Base-by-base conservation (phyloP, 2,797 vertebrate species). In the Halcyon smyrnensis region DNA sequence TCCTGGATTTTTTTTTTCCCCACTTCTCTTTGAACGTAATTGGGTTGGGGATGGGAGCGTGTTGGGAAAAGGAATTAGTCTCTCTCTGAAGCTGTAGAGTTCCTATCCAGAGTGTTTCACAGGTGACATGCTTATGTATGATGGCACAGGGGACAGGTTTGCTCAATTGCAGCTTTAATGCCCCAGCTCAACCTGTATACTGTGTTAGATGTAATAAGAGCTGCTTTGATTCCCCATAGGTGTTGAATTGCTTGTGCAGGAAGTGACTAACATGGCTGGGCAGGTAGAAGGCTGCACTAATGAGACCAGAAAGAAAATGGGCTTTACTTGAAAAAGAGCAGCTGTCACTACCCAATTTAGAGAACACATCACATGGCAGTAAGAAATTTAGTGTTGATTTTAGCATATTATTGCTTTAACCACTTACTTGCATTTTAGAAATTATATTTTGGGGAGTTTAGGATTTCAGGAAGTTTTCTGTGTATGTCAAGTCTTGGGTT, bases 361-460 rank as follows among this genome's bases (percentile, higher is more conserved):
- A 62, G 48, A 89, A 51, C 6, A 4, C 13, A 19, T 53, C n/a
- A 37, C 7, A 5, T 43, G 18, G 8, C 12, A 59, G 50, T 48
- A 59, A 20, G 56, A 70, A 73, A 59, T 54, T 16, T 25, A 37
- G 17, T 51, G 15, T 71, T 87, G 24, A 34, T 81, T 73, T 73
- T 85, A 76, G 23, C 16, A 10, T 51, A 21, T 17, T 83, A 4
- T 65, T 87, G 12, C 32, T 85, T 85, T 84, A 41, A 34, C 21
- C 9, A 12, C 13, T 81, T 1, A 12, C 8, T 81, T 1, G 3
- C 32, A 19, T 45, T 71, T 77, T 74, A 60, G 24, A 75, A 80
- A 18, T 56, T 0, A 1, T 20, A 20, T 43, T 60, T 46, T 9
- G 1, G 3, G 7, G 4, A 2, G 1, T 6, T 54, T 76, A 46